Percentiles rank a stretch among this genome's conserved stretches.
These are phyloP conservation scores for Beris morrisii DNA, from an alignment of 2,888 invertebrate species.

Conservation along the genomic window DNA sequence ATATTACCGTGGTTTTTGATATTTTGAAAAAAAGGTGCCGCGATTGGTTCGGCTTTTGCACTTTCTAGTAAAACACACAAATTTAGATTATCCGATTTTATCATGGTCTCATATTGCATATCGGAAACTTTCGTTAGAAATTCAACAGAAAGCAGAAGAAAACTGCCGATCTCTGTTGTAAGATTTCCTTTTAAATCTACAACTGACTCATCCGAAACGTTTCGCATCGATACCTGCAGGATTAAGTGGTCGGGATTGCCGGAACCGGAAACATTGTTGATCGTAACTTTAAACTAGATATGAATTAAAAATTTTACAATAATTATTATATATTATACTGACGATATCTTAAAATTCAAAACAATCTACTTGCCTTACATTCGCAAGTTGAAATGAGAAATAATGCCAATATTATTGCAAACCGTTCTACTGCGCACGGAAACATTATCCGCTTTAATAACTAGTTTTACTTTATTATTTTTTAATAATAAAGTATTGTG, in stretches of 20 bases:
- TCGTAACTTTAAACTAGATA: background rate
- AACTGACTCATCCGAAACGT: background rate
- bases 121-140: slow-evolving; percentile 1
- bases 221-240: background rate
- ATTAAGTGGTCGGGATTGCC: slow-evolving; percentile 2
- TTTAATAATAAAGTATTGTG: no score
- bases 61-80: slow-evolving; percentile 6
- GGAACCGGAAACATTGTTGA: background rate
- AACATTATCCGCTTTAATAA: no score
- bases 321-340: no score
- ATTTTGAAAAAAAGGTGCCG: slow-evolving; percentile 1
- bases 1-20: slow-evolving; percentile 11
- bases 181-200: slow-evolving; percentile 1
- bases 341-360: no score
- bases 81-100: slow-evolving; percentile 16
- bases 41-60: slow-evolving; percentile 15
- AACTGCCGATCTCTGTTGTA: slow-evolving; percentile 1
- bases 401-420: no score
- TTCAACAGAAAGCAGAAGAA: background rate
- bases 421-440: no score
- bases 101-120: slow-evolving; percentile 2
- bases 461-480: no score
- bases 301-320: no score
- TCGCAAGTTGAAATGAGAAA: no score
- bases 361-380: no score